Percentiles rank a stretch among this genome's conserved stretches.
These are phyloP conservation scores for Macrophya alboannulata DNA, from an alignment of 2,888 invertebrate species.

Conservation along the genomic window DNA sequence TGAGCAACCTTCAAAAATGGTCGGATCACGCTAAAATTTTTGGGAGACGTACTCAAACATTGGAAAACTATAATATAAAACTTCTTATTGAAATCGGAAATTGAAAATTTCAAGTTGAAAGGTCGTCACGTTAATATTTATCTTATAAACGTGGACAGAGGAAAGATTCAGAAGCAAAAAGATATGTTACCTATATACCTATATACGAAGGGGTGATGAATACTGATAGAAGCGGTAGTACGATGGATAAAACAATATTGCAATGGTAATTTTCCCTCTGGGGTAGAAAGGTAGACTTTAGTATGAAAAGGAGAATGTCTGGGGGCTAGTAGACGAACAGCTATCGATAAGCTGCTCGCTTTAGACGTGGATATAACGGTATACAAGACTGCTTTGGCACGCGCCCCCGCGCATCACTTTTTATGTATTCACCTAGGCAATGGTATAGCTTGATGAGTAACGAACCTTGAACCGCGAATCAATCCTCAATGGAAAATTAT, in stretches of 20 bases:
- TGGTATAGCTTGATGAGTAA: background rate
- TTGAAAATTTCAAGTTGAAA: no score
- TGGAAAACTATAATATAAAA: no score
- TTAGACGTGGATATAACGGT: background rate
- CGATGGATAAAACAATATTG: constrained; percentile 45
- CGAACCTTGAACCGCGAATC: background rate
- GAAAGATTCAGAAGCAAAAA: background rate
- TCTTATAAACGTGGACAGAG: background rate
- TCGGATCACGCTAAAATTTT: no score
- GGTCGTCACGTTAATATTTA: no score
- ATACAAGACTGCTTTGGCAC: background rate
- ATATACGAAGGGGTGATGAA: background rate
- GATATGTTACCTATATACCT: background rate
- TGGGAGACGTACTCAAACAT: background rate
- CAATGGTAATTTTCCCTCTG: constrained; percentile 32
- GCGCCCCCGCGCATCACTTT: background rate
- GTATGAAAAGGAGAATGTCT: constrained; percentile 46
- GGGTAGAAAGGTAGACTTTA: constrained; percentile 21
- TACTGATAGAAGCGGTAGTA: constrained; percentile 25
- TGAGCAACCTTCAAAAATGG: no score
- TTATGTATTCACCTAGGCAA: background rate
- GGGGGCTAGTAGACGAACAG: background rate
- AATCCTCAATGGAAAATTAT: background rate
- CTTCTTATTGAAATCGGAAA: background rate
- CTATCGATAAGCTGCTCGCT: background rate